phyloP scores from a whole-genome alignment of 1,140 invertebrate genomes.

The Leptopilina boulardi region DNA sequence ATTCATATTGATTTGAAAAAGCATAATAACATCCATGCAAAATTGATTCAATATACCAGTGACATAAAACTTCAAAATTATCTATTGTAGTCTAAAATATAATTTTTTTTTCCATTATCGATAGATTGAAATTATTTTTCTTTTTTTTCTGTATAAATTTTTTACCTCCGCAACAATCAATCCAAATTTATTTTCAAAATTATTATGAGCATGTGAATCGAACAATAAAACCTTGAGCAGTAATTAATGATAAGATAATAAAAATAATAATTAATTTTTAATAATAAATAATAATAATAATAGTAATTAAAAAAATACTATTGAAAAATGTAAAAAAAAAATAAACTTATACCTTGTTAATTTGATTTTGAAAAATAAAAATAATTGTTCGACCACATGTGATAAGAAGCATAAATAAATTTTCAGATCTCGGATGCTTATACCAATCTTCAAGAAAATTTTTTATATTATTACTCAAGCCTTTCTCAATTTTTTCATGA shows the following conservation, averaged over 20 bases:
- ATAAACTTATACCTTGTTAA: conserved; percentile 57
- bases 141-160: conserved; percentile 31
- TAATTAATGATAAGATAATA: not conserved
- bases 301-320: too few relatives aligned
- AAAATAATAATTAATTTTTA: conserved; percentile 6
- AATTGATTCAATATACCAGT: conserved; percentile 67
- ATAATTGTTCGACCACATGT: conserved; percentile 70
- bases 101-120: conserved; percentile 34
- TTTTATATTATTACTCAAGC: conserved; percentile 63
- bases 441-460: conserved; percentile 67
- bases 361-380: conserved; percentile 72
- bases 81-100: conserved; percentile 60
- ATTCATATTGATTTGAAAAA: conserved; percentile 65
- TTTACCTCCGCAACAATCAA: conserved; percentile 71
- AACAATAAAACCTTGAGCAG: conserved; percentile 65
- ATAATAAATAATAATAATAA: not conserved
- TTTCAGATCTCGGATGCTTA: conserved; percentile 57
- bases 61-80: conserved; percentile 63
- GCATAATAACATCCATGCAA: conserved; percentile 63
- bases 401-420: conserved; percentile 72
- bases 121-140: not conserved
- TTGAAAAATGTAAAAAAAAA: too few relatives aligned
- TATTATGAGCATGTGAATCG: conserved; percentile 70
- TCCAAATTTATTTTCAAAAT: conserved; percentile 47
- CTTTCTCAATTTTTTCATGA: conserved; percentile 62